Evolutionary conservation across 1,140 invertebrate species (phyloP), one percentile per base, ranked within the genome.

Genomic region (Maniola jurtina): DNA sequence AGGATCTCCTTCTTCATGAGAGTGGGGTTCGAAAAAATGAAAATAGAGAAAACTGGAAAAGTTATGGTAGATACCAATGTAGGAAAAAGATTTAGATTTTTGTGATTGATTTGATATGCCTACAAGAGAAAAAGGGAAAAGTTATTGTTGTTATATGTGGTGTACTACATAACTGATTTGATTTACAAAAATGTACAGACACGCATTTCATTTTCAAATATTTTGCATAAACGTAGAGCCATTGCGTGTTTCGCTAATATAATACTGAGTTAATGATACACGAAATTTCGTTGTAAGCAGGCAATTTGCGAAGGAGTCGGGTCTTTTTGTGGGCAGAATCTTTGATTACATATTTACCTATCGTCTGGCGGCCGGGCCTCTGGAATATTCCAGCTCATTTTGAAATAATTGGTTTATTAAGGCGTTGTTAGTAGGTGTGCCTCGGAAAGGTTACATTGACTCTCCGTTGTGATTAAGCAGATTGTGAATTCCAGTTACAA

Each of bases 171-270:
- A 25, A 25, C 25, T 4, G 4, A 47, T 56, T 8, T 6, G 25
- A 38, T 38, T 6, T 1, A 6, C 4, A 38, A 15, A 36, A 38
- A 38, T 8, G 4, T n/a, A 57, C 25, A n/a, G 11, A 60, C 16
- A 60, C 5, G n/a, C 4, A 11, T n/a, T 15, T 36, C 4, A 8
- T 16, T 48, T 48, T 56, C 13, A 35, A 34, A 35, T 36, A 36
- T 7, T 56, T n/a, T 56, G 33, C 54, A 56, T n/a, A 36, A 56
- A 56, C 13, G 54, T 57, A 61, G 35, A 15, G n/a, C 50, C 11
- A 47, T 40, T 67, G 52, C 59, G 33, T 67, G 65, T 40, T 61
- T 61, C 50, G 56, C 55, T 62, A 62, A 67, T 61, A 67, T 61
- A 57, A 14, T 52, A 45, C 13, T 61, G 8, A 66, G 60, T 58